Percentiles rank a stretch among this genome's conserved stretches.
Evolutionary conservation across 2,113 vertebrate genomes (phyloP).

Genomic region (Gobiocypris rarus): DNA sequence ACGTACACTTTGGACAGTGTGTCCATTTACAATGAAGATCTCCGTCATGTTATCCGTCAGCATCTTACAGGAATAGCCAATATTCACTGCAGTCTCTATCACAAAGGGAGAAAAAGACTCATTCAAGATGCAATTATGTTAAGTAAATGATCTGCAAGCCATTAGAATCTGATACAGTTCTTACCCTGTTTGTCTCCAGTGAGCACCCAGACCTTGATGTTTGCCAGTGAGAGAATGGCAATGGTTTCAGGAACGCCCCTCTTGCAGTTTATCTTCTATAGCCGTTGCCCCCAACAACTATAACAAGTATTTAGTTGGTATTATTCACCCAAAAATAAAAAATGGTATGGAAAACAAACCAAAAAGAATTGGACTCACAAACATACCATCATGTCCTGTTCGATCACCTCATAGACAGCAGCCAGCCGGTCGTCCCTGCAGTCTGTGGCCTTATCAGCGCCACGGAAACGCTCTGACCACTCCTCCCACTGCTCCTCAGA

Average conservation of each 20-base stretch:
- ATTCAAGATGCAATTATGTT: background rate
- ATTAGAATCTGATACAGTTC: slow-evolving; percentile 9
- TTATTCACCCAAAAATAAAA: background rate
- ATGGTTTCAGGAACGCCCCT: slow-evolving; percentile 93
- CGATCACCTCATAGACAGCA: slow-evolving; percentile 88
- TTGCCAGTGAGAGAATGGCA: slow-evolving; percentile 87
- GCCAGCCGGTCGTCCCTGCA: slow-evolving; percentile 85
- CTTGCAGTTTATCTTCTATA: slow-evolving; percentile 94
- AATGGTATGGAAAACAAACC: background rate
- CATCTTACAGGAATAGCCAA: slow-evolving; percentile 97
- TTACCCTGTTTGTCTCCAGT: slow-evolving; percentile 96
- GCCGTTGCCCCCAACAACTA: slow-evolving; percentile 91
- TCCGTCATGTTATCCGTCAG: slow-evolving; percentile 90
- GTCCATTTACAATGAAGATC: slow-evolving; percentile 87
- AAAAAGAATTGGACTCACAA: background rate
- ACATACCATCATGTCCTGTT: slow-evolving; percentile 89
- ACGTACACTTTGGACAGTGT: slow-evolving; percentile 89
- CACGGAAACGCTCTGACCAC: slow-evolving; percentile 80
- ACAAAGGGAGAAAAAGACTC: background rate
- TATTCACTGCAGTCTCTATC: slow-evolving; percentile 92
- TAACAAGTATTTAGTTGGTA: slow-evolving; percentile 18
- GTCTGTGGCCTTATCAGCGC: slow-evolving; percentile 76
- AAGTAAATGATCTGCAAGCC: background rate
- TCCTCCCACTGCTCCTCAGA: slow-evolving; percentile 84
- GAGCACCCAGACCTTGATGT: slow-evolving; percentile 96